These are phyloP conservation scores for Trachymyrmex septentrionalis DNA, from an alignment of 1,140 invertebrate species.

Conservation along the genomic window DNA sequence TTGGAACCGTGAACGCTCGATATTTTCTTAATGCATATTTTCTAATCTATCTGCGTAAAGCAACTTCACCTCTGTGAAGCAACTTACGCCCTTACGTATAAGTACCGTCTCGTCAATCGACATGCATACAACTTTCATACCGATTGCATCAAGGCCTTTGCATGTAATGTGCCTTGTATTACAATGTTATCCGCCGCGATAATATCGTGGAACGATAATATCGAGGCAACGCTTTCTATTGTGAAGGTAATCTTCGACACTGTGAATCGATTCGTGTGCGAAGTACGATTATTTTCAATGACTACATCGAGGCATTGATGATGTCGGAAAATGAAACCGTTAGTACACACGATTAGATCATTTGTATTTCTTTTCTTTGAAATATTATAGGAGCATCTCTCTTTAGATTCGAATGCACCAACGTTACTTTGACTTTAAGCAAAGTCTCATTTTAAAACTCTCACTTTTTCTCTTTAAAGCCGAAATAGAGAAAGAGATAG, in stretches of 20 bases:
- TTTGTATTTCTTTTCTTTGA: too few relatives aligned
- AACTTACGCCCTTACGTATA: constrained; percentile 2
- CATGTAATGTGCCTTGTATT: constrained; percentile 14
- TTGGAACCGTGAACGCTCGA: constrained; percentile 5
- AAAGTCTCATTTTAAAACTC: too few relatives aligned
- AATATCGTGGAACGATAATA: constrained; percentile 28
- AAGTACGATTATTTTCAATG: constrained; percentile 3
- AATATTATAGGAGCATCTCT: too few relatives aligned
- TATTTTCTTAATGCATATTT: constrained; percentile 12
- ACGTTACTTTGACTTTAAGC: too few relatives aligned
- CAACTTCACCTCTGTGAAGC: background rate
- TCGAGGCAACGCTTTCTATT: background rate
- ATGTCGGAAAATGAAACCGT: background rate
- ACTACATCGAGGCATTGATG: background rate
- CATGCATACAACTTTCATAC: constrained; percentile 21
- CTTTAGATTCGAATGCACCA: too few relatives aligned
- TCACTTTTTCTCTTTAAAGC: too few relatives aligned
- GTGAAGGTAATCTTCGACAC: background rate
- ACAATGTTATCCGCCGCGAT: constrained; percentile 38
- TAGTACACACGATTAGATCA: background rate
- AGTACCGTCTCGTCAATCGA: background rate
- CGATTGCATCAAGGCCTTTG: background rate
- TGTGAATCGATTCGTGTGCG: background rate
- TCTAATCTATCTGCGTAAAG: background rate
- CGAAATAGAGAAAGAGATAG: too few relatives aligned